Conservation (phyloP, 1,140 invertebrate genomes). For the Oncopodura yosiiana region DNA sequence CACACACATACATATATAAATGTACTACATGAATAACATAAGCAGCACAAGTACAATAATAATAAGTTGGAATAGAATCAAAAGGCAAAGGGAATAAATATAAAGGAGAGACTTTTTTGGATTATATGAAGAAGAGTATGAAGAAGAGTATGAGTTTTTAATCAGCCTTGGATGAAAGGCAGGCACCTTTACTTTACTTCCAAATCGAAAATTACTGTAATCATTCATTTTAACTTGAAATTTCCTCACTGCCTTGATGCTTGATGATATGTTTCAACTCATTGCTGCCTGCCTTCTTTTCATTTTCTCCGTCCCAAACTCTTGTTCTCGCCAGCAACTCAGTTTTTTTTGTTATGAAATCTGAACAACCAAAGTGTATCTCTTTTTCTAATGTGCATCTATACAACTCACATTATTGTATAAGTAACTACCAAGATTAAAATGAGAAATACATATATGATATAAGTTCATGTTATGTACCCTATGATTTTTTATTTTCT, state of each 20-base stretch:
- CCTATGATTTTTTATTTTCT: too few species aligned
- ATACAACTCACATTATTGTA: too few species aligned
- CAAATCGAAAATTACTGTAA: slow-evolving; percentile 37
- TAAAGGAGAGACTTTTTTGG: slow-evolving; percentile 1
- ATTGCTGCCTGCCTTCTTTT: slow-evolving; percentile 19
- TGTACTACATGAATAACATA: background rate
- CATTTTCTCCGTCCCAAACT: background rate
- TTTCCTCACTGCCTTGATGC: slow-evolving; percentile 35
- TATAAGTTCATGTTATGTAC: too few species aligned
- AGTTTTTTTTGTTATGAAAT: too few species aligned
- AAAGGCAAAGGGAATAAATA: slow-evolving; percentile 18
- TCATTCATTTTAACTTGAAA: slow-evolving; percentile 35
- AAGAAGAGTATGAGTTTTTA: slow-evolving; percentile 16
- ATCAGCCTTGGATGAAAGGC: slow-evolving; percentile 36
- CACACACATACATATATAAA: too few species aligned
- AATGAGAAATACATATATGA: too few species aligned
- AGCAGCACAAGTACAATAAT: background rate
- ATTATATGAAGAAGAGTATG: background rate
- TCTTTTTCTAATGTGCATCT: too few species aligned
- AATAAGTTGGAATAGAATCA: background rate
- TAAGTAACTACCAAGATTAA: too few species aligned
- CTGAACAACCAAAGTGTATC: too few species aligned
- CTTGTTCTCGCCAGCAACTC: too few species aligned
- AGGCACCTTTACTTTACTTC: slow-evolving; percentile 30
- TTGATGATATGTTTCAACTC: slow-evolving; percentile 34